Percentiles rank a stretch among this genome's conserved stretches.
Evolutionary conservation across 2,888 invertebrate genomes (phyloP).

Genomic region (Zaprionus obscuricornis): DNA sequence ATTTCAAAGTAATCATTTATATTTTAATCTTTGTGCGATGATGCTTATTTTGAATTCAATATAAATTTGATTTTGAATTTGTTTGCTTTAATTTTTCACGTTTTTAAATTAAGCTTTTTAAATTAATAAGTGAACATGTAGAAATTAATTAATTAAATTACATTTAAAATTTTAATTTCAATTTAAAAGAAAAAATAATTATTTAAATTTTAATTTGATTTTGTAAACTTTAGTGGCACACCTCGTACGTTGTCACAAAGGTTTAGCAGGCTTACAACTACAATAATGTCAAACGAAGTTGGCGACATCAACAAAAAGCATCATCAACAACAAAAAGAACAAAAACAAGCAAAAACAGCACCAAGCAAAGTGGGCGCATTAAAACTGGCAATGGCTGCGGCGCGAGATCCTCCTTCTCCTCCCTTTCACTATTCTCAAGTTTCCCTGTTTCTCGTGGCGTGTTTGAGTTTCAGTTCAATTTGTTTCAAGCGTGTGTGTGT

Average conservation of each 20-base stretch:
- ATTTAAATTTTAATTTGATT: neutral
- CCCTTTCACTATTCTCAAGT: neutral
- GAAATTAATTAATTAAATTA: no score
- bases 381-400: constrained; percentile 33
- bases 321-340: constrained; percentile 30
- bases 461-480: constrained; percentile 69
- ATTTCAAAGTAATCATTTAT: no score
- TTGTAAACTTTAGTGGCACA: constrained; percentile 1
- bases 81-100: no score
- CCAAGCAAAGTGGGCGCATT: constrained; percentile 34
- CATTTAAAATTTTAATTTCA: no score
- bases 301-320: constrained; percentile 44
- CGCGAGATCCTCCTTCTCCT: neutral
- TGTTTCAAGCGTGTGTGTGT: constrained; percentile 33
- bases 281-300: constrained; percentile 68
- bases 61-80: no score
- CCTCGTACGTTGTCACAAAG: constrained; percentile 26
- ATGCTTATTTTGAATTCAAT: no score
- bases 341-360: constrained; percentile 10
- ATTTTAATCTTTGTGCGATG: no score
- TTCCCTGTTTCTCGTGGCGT: constrained; percentile 34
- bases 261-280: constrained; percentile 60
- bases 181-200: neutral
- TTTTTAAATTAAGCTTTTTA: no score
- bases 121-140: no score